A percentile compares a stretch with the other conserved stretches of the same genome.
These are phyloP conservation scores for Sycophila sp. DNA, from an alignment of 1,140 invertebrate genomes.

Conservation along the genomic window DNA sequence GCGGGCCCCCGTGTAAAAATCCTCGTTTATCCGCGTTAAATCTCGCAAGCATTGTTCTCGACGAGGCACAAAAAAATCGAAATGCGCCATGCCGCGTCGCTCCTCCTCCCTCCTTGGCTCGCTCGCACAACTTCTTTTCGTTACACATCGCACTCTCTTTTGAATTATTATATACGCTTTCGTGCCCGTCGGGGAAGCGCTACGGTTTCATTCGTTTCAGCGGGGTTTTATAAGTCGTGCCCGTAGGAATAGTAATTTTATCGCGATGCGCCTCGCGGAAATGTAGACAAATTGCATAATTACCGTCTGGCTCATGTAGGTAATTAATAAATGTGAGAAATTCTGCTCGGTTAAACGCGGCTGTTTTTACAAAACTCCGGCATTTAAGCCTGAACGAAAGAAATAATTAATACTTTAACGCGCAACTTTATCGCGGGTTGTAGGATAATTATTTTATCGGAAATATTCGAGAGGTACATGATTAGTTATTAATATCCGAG, in stretches of 20 bases:
- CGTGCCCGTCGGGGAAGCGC: not conserved
- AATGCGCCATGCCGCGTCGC: not conserved
- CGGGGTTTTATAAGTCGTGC: too few relatives aligned
- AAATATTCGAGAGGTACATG: too few relatives aligned
- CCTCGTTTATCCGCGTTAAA: conserved; percentile 62
- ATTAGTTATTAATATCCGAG: too few relatives aligned
- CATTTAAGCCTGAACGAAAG: too few relatives aligned
- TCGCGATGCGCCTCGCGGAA: not conserved
- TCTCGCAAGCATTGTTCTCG: conserved; percentile 61
- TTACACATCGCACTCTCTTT: not conserved
- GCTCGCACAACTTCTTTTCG: conserved; percentile 31
- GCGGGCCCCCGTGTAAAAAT: conserved; percentile 57
- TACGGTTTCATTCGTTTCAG: not conserved
- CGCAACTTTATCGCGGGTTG: too few relatives aligned
- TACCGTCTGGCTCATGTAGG: too few relatives aligned
- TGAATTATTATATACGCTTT: conserved; percentile 24
- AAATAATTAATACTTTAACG: too few relatives aligned
- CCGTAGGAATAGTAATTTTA: not conserved
- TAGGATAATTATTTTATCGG: too few relatives aligned
- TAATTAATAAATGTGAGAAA: too few relatives aligned
- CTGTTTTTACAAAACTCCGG: too few relatives aligned
- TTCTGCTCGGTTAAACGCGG: too few relatives aligned
- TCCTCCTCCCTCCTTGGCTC: not conserved
- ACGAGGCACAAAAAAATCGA: conserved; percentile 3
- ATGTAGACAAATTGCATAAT: not conserved